Evolutionary conservation across 2,888 invertebrate species (phyloP).

Genomic region (Nezara viridula): DNA sequence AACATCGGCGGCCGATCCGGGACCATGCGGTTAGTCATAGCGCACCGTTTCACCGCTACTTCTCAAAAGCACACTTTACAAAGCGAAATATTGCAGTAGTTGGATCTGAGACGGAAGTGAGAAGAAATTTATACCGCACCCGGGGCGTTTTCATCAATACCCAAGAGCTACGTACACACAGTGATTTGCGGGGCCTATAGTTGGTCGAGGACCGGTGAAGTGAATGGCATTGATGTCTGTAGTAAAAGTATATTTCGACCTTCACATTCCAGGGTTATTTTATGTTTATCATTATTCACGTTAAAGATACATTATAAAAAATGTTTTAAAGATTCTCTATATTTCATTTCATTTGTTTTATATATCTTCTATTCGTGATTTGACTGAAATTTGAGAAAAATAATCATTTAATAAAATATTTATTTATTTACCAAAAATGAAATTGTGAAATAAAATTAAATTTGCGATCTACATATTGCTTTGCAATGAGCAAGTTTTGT

Average conservation of each 20-base stretch:
- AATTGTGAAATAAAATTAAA: too few relatives aligned
- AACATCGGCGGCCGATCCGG: too few relatives aligned
- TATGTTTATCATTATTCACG: too few relatives aligned
- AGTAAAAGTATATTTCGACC: not conserved
- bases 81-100: not conserved
- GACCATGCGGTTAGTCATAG: not conserved
- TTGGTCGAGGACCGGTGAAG: not conserved
- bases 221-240: not conserved
- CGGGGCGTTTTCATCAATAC: not conserved
- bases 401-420: too few relatives aligned
- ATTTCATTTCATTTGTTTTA: too few relatives aligned
- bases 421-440: too few relatives aligned
- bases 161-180: not conserved
- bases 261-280: not conserved
- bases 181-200: not conserved
- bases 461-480: too few relatives aligned
- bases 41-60: slow-evolving; percentile 17
- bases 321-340: too few relatives aligned
- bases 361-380: too few relatives aligned
- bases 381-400: too few relatives aligned
- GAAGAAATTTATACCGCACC: not conserved
- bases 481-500: too few relatives aligned
- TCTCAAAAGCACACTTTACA: slow-evolving; percentile 13
- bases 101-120: not conserved
- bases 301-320: too few relatives aligned